phyloP scores from a whole-genome alignment of 2,888 invertebrate species.

The Campaea margaritaria region DNA sequence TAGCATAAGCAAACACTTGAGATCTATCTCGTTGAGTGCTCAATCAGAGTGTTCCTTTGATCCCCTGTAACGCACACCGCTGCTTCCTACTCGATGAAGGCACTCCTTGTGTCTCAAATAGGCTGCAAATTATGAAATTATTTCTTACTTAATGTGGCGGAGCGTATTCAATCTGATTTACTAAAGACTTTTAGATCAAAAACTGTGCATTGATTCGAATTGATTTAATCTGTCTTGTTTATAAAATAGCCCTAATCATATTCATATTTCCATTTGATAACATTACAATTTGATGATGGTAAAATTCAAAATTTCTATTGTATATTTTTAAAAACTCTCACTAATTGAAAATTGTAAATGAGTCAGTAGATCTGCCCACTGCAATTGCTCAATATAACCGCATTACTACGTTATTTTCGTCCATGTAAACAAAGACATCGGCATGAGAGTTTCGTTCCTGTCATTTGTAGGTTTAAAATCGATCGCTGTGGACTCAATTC shows the following conservation, averaged over 20 bases:
- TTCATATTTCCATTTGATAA: too few relatives aligned
- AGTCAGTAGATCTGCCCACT: background rate
- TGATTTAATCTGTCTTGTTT: too few relatives aligned
- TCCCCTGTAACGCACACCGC: slow-evolving; percentile 58
- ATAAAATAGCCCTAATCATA: too few relatives aligned
- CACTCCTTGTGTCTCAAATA: slow-evolving; percentile 52
- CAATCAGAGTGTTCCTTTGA: slow-evolving; percentile 68
- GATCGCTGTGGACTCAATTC: slow-evolving; percentile 47
- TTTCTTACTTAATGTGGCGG: slow-evolving; percentile 30
- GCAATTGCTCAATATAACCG: slow-evolving; percentile 24
- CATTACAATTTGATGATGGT: too few relatives aligned
- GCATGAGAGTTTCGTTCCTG: slow-evolving; percentile 23
- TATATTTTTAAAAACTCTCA: too few relatives aligned
- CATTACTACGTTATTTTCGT: slow-evolving; percentile 25
- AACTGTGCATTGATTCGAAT: too few relatives aligned
- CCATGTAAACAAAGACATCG: slow-evolving; percentile 25
- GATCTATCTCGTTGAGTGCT: slow-evolving; percentile 50
- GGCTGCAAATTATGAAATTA: slow-evolving; percentile 50
- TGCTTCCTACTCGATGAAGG: slow-evolving; percentile 70
- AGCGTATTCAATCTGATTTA: slow-evolving; percentile 3
- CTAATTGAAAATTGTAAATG: background rate
- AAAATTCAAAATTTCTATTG: too few relatives aligned
- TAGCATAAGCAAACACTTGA: slow-evolving; percentile 39
- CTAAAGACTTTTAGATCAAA: too few relatives aligned
- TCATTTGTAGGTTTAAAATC: slow-evolving; percentile 43